Conservation (phyloP, 2,888 invertebrate species). For the Lomographa bimaculata region DNA sequence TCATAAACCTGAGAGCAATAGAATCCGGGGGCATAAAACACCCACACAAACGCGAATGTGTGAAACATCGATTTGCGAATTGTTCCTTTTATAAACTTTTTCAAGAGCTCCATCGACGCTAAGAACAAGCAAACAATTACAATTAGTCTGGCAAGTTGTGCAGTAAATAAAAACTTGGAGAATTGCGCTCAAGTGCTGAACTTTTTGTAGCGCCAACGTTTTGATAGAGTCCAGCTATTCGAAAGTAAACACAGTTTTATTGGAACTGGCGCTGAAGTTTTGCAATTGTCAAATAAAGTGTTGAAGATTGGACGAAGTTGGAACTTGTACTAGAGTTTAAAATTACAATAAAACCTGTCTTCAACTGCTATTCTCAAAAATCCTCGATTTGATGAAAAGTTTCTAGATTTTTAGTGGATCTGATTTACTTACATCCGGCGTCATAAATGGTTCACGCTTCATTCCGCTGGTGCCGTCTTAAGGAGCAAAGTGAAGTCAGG, state of each 20-base stretch:
- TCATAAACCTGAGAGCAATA: too few relatives aligned
- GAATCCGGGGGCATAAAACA: too few relatives aligned
- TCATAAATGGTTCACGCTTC: too few relatives aligned
- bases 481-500: too few relatives aligned
- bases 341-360: too few relatives aligned
- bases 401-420: too few relatives aligned
- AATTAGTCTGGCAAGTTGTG: conserved; percentile 31
- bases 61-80: neutral
- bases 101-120: conserved; percentile 7
- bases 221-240: conserved; percentile 29
- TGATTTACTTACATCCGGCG: too few relatives aligned
- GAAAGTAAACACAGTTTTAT: conserved; percentile 19
- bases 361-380: too few relatives aligned
- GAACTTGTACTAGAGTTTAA: too few relatives aligned
- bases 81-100: conserved; percentile 7
- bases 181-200: conserved; percentile 26
- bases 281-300: neutral
- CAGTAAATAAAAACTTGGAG: conserved; percentile 31
- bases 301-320: neutral
- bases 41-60: too few relatives aligned
- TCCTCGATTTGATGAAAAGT: too few relatives aligned
- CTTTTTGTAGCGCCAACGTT: conserved; percentile 25
- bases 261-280: conserved; percentile 7
- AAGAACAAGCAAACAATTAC: conserved; percentile 28
- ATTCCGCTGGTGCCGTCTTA: too few relatives aligned